Conservation (phyloP, 2,113 vertebrate genomes). For the zebrafish (Danio rerio) region DNA sequence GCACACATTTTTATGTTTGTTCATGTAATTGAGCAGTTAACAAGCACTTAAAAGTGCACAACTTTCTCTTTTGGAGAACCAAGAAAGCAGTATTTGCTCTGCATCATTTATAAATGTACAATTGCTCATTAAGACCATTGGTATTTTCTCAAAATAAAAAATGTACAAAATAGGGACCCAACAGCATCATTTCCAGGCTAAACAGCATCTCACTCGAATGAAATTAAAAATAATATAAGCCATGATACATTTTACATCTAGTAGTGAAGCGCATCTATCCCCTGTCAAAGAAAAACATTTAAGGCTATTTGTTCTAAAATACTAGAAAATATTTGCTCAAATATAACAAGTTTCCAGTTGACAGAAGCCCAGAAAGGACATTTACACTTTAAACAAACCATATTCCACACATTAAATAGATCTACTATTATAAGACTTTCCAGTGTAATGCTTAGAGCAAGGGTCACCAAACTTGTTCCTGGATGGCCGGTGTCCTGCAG, state of each 20-base stretch:
- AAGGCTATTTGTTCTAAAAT: neutral
- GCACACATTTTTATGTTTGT: neutral
- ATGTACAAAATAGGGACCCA: neutral
- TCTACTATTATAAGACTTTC: neutral
- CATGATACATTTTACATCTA: neutral
- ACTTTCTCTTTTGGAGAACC: neutral
- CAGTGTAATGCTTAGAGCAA: neutral
- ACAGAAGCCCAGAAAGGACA: neutral
- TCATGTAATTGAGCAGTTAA: neutral
- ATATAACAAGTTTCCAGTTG: constrained; percentile 11
- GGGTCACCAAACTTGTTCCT: too few species aligned
- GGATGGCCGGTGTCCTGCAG: too few species aligned
- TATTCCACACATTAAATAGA: neutral
- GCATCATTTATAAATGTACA: neutral
- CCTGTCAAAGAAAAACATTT: neutral
- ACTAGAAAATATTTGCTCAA: neutral
- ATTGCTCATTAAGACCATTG: neutral
- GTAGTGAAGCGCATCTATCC: neutral
- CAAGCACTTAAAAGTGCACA: constrained; percentile 4
- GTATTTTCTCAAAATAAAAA: neutral
- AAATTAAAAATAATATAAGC: neutral
- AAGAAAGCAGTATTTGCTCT: neutral
- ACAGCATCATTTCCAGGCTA: too few species aligned
- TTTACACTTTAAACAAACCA: neutral
- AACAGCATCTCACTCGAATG: neutral